Evolutionary conservation across 2,797 vertebrate species (phyloP).

Genomic region (Dromococcyx pavoninus): DNA sequence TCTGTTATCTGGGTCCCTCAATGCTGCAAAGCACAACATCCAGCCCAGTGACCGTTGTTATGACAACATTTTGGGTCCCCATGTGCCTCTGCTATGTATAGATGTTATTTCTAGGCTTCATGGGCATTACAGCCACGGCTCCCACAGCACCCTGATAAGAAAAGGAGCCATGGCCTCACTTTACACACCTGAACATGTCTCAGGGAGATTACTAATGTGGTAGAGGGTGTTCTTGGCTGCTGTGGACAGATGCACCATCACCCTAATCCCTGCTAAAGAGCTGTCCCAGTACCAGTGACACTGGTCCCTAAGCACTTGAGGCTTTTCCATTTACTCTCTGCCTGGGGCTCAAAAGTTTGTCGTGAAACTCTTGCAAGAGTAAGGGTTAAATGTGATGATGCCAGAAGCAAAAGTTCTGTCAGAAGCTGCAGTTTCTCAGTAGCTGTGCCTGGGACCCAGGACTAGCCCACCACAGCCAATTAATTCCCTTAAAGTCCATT

Average conservation of each 20-base stretch:
- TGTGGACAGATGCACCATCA: background rate
- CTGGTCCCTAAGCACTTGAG: background rate
- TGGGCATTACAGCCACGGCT: background rate
- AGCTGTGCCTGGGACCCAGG: background rate
- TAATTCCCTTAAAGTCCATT: background rate
- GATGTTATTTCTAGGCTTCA: background rate
- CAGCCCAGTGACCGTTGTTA: background rate
- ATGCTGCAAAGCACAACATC: background rate
- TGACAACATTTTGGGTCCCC: background rate
- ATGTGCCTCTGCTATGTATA: background rate
- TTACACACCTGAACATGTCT: too few relatives aligned
- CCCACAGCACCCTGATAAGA: background rate
- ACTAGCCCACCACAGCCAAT: background rate
- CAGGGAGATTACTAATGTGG: background rate
- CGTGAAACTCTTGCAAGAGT: background rate
- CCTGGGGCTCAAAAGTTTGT: background rate
- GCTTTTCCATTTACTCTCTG: background rate
- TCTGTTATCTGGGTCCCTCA: accelerated
- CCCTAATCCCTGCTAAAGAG: background rate
- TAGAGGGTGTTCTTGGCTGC: background rate
- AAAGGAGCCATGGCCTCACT: background rate
- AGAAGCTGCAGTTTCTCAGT: background rate
- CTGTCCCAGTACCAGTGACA: background rate
- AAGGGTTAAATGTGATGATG: background rate
- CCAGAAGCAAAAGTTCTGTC: background rate